Base-by-base conservation (phyloP, 2,888 invertebrate genomes). In the Eupithecia tripunctaria region DNA sequence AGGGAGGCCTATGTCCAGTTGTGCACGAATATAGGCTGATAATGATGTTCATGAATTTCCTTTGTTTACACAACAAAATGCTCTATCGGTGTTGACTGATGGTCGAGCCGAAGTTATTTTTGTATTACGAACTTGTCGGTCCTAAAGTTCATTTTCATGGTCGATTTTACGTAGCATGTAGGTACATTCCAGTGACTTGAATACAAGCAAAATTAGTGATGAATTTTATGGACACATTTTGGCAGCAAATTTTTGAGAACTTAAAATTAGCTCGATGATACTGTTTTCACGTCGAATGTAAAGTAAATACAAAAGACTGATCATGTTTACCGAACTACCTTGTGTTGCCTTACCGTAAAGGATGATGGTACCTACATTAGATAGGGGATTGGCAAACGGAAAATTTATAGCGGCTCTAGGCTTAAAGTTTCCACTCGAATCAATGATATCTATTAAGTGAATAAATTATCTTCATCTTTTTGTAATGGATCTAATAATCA, bases 111-210 rank as follows among this genome's bases (percentile, higher is more conserved):
- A 25, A 56, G 56, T 14, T 56, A 56, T 56, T 56, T 56, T 56
- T 12, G 56, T 56, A 25, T 25, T 21, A 56, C 25, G 56, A 25
- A 56, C 56, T 56, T 56, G 25, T 56, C 47, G 6, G 56, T 25
- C 25, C 25, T 56, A 14, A 21, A 56, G 56, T 56, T 56, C 56
- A 56, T 56, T 56, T 56, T 56, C 56, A 56, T 12, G 56, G 56
- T 25, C 47, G 56, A 25, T 25, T 56, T 12, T 56, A 56, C 56
- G 25, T 25, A 56, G 14, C 2, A n/a, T 25, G 12, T n/a, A n/a
- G n/a, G n/a, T 25, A 56, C 1, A 56, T 56, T 56, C 56, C 25
- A 51, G 21, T 56, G 51, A 10, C 51, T 21, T 25, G 2, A 21
- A 43, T 12, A 51, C 51, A 51, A 51, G 10, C 21, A 51, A 51